Base-by-base conservation (phyloP, 2,797 vertebrate species). In the Falco naumanni region DNA sequence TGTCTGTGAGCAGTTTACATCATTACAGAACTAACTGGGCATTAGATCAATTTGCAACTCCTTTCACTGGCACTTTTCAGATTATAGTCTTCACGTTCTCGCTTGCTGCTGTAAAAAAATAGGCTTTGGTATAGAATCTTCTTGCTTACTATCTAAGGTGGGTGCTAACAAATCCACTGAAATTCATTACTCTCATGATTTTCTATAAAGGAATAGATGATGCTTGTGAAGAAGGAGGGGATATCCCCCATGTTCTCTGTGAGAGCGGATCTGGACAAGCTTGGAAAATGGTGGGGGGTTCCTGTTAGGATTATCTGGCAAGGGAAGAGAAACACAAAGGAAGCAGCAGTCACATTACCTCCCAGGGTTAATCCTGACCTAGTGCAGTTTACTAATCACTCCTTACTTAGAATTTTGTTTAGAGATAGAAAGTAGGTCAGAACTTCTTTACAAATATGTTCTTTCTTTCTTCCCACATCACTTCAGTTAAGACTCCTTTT, bases 181-280 rank as follows among this genome's bases (percentile, higher is more conserved):
- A 69, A 65, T 65, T 34, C 33, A 6, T 28, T 65, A 13, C 18
- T 63, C 43, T 21, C 56, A 17, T 29, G 25, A 8, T 8, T n/a
- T 31, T 48, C 24, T 69, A 4, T 9, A 5, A 29, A 29, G 68
- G 43, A 47, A 1, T 2, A 50, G 41, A 33, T 0, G 3, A 17
- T 37, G 41, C 29, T 43, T 54, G 33, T 25, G 66, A 54, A 31
- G 54, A 70, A 33, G 28, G 2, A 21, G 60, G 39, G 45, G 60
- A 26, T 37, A 13, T 70, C 10, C 18, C 4, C 13, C 10, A 0
- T 15, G 4, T 22, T n/a, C 10, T 47, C 47, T 75, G 37, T 39
- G 41, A 12, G 9, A 60, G 48, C 15, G 64, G 71, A 14, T 47
- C 39, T 77, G 39, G 16, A 2, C 25, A 76, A 37, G 34, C 4